Evolutionary conservation across 2,797 vertebrate species (phyloP).

Genomic region (Helostoma temminkii): DNA sequence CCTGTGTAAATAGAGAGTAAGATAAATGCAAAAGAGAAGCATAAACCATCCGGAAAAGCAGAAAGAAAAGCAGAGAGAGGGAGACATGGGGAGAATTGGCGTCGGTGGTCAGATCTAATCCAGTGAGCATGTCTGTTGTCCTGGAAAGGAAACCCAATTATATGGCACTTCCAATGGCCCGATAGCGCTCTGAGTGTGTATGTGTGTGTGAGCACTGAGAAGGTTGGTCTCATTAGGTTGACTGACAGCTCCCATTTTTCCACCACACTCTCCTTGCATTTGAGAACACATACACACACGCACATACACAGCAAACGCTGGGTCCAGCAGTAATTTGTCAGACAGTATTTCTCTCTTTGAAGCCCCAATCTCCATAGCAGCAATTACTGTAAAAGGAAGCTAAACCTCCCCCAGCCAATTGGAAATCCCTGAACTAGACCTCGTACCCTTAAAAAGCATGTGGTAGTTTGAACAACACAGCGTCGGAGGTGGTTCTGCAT

Average conservation of each 20-base stretch:
- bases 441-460: conserved; percentile 35
- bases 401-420: conserved; percentile 37
- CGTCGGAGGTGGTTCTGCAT: conserved; percentile 20
- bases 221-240: conserved; percentile 84
- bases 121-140: conserved; percentile 84
- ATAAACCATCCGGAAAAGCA: conserved; percentile 23
- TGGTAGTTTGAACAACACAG: conserved; percentile 23
- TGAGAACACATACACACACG: conserved; percentile 55
- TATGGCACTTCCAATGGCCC: conserved; percentile 83
- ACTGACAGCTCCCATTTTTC: conserved; percentile 82
- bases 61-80: conserved; percentile 54
- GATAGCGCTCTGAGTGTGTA: conserved; percentile 55
- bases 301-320: conserved; percentile 32
- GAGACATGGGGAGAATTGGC: conserved; percentile 73
- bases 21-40: conserved; percentile 33
- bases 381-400: conserved; percentile 77
- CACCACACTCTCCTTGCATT: conserved; percentile 63
- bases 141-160: conserved; percentile 89
- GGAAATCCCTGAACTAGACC: conserved; percentile 31
- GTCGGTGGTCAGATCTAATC: conserved; percentile 82
- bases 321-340: conserved; percentile 72
- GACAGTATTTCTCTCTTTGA: conserved; percentile 77
- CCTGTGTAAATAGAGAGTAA: conserved; percentile 14
- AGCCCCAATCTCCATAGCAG: conserved; percentile 65
- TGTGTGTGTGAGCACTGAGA: conserved; percentile 67